Evolutionary conservation across 2,113 vertebrate species (phyloP).

Genomic region (Turdus rufiventris): DNA sequence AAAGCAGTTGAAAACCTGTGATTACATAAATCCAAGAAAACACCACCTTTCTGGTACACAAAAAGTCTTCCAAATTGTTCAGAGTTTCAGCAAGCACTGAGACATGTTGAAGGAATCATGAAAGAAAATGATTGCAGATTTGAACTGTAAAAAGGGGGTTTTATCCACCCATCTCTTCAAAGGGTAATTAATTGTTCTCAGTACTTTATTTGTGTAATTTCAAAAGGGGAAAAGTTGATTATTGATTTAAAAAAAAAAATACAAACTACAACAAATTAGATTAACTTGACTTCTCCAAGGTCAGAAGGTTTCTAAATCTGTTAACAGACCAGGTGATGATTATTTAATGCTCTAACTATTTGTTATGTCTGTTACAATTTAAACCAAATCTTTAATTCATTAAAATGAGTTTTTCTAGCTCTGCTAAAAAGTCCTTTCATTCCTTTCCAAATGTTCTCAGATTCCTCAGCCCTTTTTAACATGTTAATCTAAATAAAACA

Average conservation of each 20-base stretch:
- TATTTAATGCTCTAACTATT: constrained; percentile 62
- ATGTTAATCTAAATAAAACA: constrained; percentile 35
- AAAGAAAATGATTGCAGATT: background rate
- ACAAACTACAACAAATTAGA: constrained; percentile 13
- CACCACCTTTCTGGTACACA: background rate
- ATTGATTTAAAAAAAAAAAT: background rate
- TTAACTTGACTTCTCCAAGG: constrained; percentile 32
- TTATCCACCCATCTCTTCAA: background rate
- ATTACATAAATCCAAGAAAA: constrained; percentile 48
- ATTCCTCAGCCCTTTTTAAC: constrained; percentile 10
- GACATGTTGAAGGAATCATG: constrained; percentile 27
- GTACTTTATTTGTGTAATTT: background rate
- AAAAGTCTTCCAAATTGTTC: background rate
- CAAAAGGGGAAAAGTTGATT: background rate
- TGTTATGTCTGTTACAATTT: constrained; percentile 56
- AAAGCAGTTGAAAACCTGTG: constrained; percentile 3
- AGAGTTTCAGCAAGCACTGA: background rate
- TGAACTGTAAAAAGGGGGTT: background rate
- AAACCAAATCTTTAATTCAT: constrained; percentile 58
- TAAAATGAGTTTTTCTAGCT: constrained; percentile 34
- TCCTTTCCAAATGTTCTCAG: constrained; percentile 40
- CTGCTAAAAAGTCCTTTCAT: constrained; percentile 36
- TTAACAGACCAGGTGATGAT: constrained; percentile 30
- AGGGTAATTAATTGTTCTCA: constrained; percentile 28
- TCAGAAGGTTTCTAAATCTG: constrained; percentile 39